Conservation (phyloP, 1,140 invertebrate genomes). For the Atta texana region DNA sequence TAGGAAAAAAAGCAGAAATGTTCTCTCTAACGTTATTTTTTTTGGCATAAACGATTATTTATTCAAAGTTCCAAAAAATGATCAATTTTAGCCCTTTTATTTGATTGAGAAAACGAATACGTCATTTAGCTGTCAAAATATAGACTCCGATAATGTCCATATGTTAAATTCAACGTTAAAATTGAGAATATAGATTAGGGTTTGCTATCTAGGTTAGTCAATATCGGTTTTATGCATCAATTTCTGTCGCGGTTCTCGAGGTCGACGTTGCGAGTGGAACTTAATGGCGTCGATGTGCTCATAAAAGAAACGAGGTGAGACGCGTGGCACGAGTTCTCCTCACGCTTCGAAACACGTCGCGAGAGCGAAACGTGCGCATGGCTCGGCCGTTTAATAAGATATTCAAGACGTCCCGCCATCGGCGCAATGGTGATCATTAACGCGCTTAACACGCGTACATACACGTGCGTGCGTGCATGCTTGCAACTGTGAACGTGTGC, state of each 20-base stretch:
- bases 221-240: constrained; percentile 40
- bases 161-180: constrained; percentile 13
- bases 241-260: constrained; percentile 23
- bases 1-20: background rate
- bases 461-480: background rate
- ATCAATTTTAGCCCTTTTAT: background rate
- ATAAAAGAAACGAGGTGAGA: constrained; percentile 50
- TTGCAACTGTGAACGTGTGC: background rate
- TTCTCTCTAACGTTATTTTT: background rate
- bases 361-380: constrained; percentile 29
- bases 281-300: constrained; percentile 37
- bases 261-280: background rate
- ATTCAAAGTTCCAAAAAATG: background rate
- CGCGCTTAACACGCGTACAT: constrained; percentile 37
- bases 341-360: constrained; percentile 52
- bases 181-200: constrained; percentile 10
- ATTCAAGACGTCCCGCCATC: constrained; percentile 63
- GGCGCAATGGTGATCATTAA: constrained; percentile 52
- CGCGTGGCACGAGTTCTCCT: constrained; percentile 53
- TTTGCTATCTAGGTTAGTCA: constrained; percentile 12
- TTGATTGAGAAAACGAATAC: background rate
- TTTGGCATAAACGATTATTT: background rate
- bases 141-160: background rate
- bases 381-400: constrained; percentile 62
- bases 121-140: background rate